Conservation (phyloP, 1,140 invertebrate genomes). For the Heliothis virescens region DNA sequence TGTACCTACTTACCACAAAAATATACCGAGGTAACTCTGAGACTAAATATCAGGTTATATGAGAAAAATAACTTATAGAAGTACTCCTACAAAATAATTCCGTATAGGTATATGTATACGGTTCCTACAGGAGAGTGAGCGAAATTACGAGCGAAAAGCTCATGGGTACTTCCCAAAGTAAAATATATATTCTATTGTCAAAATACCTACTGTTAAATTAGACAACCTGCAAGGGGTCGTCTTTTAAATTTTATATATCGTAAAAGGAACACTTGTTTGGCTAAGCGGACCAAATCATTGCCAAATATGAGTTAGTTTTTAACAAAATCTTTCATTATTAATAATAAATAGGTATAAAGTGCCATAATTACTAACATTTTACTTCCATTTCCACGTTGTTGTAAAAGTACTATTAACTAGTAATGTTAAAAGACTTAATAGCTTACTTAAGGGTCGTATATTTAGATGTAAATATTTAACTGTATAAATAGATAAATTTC, state of each 20-base stretch:
- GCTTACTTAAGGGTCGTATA: conserved; percentile 12
- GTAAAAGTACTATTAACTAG: conserved; percentile 26
- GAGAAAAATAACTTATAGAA: too few species aligned
- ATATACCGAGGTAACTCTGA: too few species aligned
- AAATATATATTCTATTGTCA: too few species aligned
- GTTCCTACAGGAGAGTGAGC: too few species aligned
- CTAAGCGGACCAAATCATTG: conserved; percentile 47
- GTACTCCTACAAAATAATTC: too few species aligned
- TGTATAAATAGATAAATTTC: conserved; percentile 23
- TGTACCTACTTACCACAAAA: too few species aligned
- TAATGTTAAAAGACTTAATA: conserved; percentile 45
- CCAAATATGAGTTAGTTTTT: conserved; percentile 37
- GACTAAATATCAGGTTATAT: too few species aligned
- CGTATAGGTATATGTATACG: too few species aligned
- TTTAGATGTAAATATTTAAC: conserved; percentile 37
- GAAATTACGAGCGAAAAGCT: too few species aligned
- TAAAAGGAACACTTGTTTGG: not conserved
- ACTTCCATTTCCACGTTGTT: conserved; percentile 20
- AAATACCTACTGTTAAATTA: not conserved
- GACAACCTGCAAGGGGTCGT: not conserved
- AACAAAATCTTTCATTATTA: conserved; percentile 7
- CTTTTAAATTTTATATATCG: not conserved
- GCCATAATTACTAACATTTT: conserved; percentile 26
- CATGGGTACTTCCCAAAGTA: too few species aligned
- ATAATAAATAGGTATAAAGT: conserved; percentile 15